Conservation (phyloP, 2,888 invertebrate genomes). For the Agrochola circellaris region DNA sequence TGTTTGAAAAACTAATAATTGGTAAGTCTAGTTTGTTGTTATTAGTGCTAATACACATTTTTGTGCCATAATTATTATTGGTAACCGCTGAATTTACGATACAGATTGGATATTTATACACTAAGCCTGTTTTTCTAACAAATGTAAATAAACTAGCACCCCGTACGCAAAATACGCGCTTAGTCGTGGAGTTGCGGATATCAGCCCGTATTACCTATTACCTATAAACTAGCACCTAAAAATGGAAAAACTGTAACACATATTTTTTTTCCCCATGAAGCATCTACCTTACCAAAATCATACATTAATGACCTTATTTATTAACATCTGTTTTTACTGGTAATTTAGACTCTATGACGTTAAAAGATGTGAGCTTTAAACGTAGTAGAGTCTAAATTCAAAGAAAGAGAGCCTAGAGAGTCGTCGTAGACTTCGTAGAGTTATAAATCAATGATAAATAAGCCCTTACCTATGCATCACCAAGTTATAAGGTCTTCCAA, state of each 20-base stretch:
- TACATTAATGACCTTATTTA: not conserved
- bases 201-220: too few relatives aligned
- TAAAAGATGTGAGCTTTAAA: too few relatives aligned
- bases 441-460: not conserved
- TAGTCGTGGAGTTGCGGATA: too few relatives aligned
- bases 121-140: not conserved
- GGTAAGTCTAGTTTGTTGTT: not conserved
- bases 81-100: too few relatives aligned
- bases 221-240: not conserved
- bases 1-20: not conserved
- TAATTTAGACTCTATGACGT: not conserved
- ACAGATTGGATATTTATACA: too few relatives aligned
- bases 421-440: too few relatives aligned
- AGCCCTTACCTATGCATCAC: slow-evolving; percentile 78
- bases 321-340: too few relatives aligned
- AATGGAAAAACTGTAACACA: not conserved
- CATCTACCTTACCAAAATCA: not conserved
- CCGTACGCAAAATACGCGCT: too few relatives aligned
- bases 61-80: too few relatives aligned
- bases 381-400: too few relatives aligned
- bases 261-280: not conserved
- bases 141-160: not conserved
- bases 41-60: not conserved
- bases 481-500: slow-evolving; percentile 81
- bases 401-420: too few relatives aligned